Evolutionary conservation across 2,113 vertebrate genomes (phyloP).

Genomic region (Zosterops lateralis): DNA sequence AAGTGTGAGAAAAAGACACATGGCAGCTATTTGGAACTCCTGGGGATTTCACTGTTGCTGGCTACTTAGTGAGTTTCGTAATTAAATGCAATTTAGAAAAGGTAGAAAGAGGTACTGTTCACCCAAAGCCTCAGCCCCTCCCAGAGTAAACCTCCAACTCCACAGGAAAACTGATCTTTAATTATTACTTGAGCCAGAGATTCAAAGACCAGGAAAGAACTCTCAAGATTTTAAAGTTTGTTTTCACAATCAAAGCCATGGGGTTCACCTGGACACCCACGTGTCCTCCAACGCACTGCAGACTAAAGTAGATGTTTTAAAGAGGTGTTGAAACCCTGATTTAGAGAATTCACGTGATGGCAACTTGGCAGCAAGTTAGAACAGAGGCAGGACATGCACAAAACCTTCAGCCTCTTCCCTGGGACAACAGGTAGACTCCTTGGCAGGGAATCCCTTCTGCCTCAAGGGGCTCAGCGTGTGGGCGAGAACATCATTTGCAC

Average conservation of each 20-base stretch:
- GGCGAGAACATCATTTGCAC: not conserved
- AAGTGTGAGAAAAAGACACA: conserved; percentile 45
- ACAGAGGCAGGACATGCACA: accelerated
- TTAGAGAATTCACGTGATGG: not conserved
- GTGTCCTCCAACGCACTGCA: not conserved
- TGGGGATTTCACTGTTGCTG: not conserved
- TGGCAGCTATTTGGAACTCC: conserved; percentile 32
- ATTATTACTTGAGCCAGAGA: not conserved
- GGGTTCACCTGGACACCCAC: not conserved
- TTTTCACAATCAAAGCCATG: not conserved
- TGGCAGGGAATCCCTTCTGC: not conserved
- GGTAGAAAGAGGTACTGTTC: conserved; percentile 24
- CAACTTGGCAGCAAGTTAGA: not conserved
- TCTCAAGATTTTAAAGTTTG: not conserved
- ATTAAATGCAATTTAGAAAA: conserved; percentile 49
- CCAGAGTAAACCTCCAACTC: not conserved
- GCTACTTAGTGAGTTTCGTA: not conserved
- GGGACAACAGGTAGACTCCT: accelerated
- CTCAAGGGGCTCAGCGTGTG: accelerated
- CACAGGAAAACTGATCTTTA: not conserved
- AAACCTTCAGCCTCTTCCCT: not conserved
- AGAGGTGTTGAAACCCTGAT: not conserved
- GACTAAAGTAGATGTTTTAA: not conserved
- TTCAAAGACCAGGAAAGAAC: not conserved
- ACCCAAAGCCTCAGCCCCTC: not conserved